These are phyloP conservation scores for Troides aeacus DNA, from an alignment of 2,888 invertebrate genomes.

Conservation along the genomic window DNA sequence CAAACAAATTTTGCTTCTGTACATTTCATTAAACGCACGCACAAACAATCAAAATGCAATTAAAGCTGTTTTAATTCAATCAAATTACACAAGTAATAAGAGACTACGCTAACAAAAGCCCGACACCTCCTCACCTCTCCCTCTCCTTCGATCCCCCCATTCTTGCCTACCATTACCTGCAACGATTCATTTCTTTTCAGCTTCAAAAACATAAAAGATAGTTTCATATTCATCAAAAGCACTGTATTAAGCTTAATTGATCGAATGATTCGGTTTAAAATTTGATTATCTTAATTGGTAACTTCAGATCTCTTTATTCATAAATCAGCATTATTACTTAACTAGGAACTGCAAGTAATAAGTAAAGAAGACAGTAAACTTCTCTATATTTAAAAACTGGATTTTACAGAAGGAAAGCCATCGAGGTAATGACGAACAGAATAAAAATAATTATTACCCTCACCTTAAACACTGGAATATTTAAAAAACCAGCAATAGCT, in stretches of 20 bases:
- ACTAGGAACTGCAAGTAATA: no score
- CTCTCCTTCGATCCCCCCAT: no score
- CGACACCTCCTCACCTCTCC: no score
- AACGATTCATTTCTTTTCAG: neutral
- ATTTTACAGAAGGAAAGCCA: no score
- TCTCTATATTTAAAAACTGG: no score
- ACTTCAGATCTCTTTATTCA: neutral
- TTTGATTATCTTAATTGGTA: neutral
- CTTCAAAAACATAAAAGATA: neutral
- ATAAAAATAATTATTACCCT: no score
- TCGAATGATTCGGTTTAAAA: neutral
- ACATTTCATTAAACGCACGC: neutral
- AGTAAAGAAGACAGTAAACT: no score
- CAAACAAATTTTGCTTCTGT: no score
- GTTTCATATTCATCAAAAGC: neutral
- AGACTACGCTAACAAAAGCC: neutral
- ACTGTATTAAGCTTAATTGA: neutral
- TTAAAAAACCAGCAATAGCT: no score
- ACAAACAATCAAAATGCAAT: neutral
- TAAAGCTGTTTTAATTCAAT: neutral
- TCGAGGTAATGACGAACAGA: no score
- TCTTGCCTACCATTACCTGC: neutral
- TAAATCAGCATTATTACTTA: no score
- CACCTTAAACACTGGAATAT: no score
- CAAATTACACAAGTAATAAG: neutral